phyloP scores from a whole-genome alignment of 2,888 invertebrate genomes.

The Amblyjoppa proteus region DNA sequence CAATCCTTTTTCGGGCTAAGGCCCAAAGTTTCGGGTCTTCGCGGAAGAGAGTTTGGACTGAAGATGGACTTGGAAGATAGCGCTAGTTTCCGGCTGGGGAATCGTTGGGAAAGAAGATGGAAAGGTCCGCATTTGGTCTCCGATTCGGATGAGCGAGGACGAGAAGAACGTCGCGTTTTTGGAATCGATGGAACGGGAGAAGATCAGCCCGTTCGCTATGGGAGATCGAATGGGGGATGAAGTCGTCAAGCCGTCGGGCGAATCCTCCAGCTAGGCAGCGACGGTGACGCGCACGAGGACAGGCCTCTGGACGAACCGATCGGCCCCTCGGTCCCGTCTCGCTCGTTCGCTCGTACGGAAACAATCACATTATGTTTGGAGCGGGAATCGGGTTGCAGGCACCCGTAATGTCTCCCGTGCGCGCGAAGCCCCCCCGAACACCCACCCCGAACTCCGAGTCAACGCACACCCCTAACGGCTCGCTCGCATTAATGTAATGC shows the following conservation, averaged over 20 bases:
- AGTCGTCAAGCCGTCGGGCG: constrained; percentile 78
- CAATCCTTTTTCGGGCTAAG: constrained; percentile 54
- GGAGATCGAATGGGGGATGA: constrained; percentile 77
- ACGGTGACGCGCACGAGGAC: constrained; percentile 29
- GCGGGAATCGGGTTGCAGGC: constrained; percentile 60
- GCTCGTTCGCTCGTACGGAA: constrained; percentile 81
- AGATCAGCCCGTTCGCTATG: constrained; percentile 61
- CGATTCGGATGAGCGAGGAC: constrained; percentile 60
- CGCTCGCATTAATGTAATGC: constrained; percentile 74
- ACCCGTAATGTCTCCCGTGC: constrained; percentile 57
- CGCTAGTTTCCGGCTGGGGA: not conserved
- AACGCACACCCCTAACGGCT: constrained; percentile 62
- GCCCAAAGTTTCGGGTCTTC: not conserved
- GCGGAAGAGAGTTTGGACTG: not conserved
- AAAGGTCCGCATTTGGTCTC: constrained; percentile 66
- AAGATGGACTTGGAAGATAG: not conserved
- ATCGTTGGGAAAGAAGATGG: constrained; percentile 14
- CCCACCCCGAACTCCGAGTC: constrained; percentile 40
- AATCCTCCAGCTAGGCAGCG: constrained; percentile 42
- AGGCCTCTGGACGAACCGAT: not conserved
- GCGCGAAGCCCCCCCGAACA: not conserved
- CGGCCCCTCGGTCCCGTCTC: constrained; percentile 63
- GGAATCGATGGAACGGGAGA: constrained; percentile 56
- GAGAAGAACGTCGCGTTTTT: constrained; percentile 42
- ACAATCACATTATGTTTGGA: constrained; percentile 84